Conservation (phyloP, 2,888 invertebrate genomes). For the Cheilosia vulpina region DNA sequence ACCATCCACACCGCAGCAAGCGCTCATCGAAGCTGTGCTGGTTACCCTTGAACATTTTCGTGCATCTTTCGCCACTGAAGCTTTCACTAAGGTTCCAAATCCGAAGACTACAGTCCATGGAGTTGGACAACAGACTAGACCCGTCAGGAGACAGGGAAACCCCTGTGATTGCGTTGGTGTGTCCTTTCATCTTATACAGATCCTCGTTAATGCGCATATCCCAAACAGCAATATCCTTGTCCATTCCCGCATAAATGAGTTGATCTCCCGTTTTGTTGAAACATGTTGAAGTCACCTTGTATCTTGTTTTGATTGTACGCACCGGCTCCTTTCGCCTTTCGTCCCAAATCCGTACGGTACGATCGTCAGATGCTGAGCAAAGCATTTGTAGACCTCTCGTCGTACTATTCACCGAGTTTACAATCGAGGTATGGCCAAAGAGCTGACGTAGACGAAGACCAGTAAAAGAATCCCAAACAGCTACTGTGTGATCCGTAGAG, state of each 20-base stretch:
- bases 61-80: neutral
- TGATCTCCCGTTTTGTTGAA: neutral
- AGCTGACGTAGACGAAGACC: neutral
- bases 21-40: too few relatives aligned
- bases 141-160: conserved; percentile 96
- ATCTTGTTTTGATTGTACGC: neutral
- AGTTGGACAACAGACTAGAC: conserved; percentile 94
- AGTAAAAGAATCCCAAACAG: conserved; percentile 4
- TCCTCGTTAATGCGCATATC: conserved; percentile 84
- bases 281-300: neutral
- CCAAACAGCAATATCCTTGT: neutral
- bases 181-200: conserved; percentile 96
- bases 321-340: neutral
- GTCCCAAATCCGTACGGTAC: conserved; percentile 17
- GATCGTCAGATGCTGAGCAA: conserved; percentile 22
- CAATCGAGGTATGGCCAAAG: neutral
- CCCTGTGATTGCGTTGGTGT: conserved; percentile 97
- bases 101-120: conserved; percentile 96
- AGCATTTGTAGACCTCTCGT: neutral
- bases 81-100: conserved; percentile 90
- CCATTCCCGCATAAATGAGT: conserved; percentile 2
- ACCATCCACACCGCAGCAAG: too few relatives aligned
- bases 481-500: conserved; percentile 7
- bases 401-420: conserved; percentile 1
- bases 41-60: neutral